Evolutionary conservation across 2,888 invertebrate genomes (phyloP).

Genomic region (Cryptus armator): DNA sequence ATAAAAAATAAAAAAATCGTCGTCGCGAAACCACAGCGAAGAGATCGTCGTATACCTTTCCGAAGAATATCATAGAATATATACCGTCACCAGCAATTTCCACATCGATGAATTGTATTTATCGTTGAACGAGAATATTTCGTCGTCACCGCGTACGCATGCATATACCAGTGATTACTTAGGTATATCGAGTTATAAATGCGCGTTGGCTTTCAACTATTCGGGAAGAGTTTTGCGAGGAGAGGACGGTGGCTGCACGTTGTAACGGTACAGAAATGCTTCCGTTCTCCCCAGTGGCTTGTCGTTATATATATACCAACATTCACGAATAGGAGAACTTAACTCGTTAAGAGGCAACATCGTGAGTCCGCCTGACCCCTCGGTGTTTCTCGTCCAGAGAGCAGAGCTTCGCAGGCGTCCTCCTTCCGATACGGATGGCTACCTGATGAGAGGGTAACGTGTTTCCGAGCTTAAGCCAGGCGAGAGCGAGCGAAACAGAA

Average conservation of each 20-base stretch:
- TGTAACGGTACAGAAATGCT: background rate
- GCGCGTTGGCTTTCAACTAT: slow-evolving; percentile 3
- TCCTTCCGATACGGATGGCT: slow-evolving; percentile 3
- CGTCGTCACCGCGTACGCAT: background rate
- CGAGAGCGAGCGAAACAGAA: slow-evolving; percentile 17
- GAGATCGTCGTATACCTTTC: too few species aligned
- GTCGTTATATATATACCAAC: slow-evolving; percentile 14
- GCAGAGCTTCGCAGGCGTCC: background rate
- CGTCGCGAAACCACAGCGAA: too few species aligned
- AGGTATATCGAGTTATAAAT: background rate
- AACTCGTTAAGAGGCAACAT: slow-evolving; percentile 66
- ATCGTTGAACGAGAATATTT: slow-evolving; percentile 7
- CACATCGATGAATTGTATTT: slow-evolving; percentile 48
- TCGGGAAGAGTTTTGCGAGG: slow-evolving; percentile 8
- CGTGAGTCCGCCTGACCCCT: slow-evolving; percentile 46
- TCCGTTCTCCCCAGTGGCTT: slow-evolving; percentile 29
- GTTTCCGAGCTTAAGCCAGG: background rate
- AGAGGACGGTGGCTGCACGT: background rate
- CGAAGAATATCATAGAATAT: background rate
- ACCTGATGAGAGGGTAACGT: background rate
- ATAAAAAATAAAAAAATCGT: too few species aligned
- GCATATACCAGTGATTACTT: background rate
- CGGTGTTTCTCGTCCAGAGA: slow-evolving; percentile 8
- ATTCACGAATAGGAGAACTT: slow-evolving; percentile 63
- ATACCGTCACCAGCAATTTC: slow-evolving; percentile 29